Evolutionary conservation across 2,888 invertebrate species (phyloP).

Genomic region (Endomychus coccineus): DNA sequence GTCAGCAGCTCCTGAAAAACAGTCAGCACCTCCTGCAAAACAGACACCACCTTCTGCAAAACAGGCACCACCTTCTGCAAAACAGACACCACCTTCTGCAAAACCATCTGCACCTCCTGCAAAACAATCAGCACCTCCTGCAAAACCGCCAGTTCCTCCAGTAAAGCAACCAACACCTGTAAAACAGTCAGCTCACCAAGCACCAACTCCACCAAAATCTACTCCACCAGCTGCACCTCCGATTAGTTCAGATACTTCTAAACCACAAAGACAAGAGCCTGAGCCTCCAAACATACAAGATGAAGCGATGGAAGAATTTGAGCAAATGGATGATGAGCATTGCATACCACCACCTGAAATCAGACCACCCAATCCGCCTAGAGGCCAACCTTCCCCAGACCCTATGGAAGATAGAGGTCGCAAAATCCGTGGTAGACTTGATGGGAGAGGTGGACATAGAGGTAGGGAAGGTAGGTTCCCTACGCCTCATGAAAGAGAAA

Average conservation of each 20-base stretch:
- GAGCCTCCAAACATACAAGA: too few relatives aligned
- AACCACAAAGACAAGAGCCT: constrained; percentile 7
- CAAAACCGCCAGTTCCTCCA: too few relatives aligned
- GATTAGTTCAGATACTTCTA: background rate
- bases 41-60: background rate
- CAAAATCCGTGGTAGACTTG: constrained; percentile 14
- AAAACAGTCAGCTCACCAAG: too few relatives aligned
- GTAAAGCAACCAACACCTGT: too few relatives aligned
- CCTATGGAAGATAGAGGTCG: constrained; percentile 14
- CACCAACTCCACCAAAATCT: constrained; percentile 11
- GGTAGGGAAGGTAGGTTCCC: constrained; percentile 15
- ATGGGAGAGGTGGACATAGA: constrained; percentile 10
- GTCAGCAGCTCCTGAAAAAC: constrained; percentile 4
- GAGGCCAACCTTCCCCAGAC: constrained; percentile 7
- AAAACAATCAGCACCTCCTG: too few relatives aligned
- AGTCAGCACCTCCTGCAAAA: constrained; percentile 1
- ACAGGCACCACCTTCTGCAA: background rate
- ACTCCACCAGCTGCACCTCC: constrained; percentile 4
- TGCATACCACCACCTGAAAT: constrained; percentile 6
- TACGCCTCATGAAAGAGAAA: constrained; percentile 18
- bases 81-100: constrained; percentile 1
- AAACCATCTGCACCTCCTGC: background rate
- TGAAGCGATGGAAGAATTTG: constrained; percentile 5
- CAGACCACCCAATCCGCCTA: constrained; percentile 10
- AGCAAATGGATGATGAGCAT: too few relatives aligned